A percentile compares a stretch with the other conserved stretches of the same genome.
Evolutionary conservation across 92 coral and sea anemone genomes (phyloP).

Genomic region (Siderastrea siderea): DNA sequence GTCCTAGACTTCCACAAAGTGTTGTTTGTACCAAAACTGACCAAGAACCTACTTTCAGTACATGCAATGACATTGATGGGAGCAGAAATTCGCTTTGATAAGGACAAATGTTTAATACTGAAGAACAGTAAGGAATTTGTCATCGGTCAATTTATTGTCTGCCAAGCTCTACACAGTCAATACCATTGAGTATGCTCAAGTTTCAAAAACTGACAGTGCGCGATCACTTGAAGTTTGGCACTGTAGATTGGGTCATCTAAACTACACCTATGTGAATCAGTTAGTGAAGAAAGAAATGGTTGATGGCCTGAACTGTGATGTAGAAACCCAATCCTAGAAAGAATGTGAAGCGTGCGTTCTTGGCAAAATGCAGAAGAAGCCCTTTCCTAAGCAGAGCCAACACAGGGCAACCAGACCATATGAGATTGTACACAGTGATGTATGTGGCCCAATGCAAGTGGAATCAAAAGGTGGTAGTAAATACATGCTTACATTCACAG

Average conservation of each 20-base stretch:
- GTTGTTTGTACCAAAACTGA: too few relatives aligned
- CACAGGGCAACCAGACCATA: constrained; percentile 12
- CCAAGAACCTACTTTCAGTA: too few relatives aligned
- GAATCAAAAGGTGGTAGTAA: too few relatives aligned
- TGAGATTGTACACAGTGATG: too few relatives aligned
- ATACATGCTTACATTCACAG: too few relatives aligned
- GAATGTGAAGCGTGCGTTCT: constrained; percentile 40
- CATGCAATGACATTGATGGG: too few relatives aligned
- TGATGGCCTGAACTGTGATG: too few relatives aligned
- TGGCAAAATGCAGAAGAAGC: constrained; percentile 32
- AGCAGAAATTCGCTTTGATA: too few relatives aligned
- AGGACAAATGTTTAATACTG: constrained; percentile 34
- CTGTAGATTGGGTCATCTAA: constrained; percentile 54
- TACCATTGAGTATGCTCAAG: constrained; percentile 53
- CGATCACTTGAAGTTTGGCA: constrained; percentile 75
- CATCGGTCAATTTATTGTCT: constrained; percentile 48
- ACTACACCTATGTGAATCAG: constrained; percentile 18
- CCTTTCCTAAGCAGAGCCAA: constrained; percentile 17
- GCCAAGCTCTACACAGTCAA: constrained; percentile 17
- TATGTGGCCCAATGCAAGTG: too few relatives aligned
- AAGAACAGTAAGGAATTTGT: constrained; percentile 59
- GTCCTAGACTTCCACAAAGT: constrained; percentile 36
- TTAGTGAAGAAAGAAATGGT: too few relatives aligned
- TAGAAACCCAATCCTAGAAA: background rate
- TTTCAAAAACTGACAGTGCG: constrained; percentile 41